A percentile compares a stretch with the other conserved stretches of the same genome.
phyloP scores from a whole-genome alignment of 2,113 vertebrate genomes.

The Cichladusa arquata region DNA sequence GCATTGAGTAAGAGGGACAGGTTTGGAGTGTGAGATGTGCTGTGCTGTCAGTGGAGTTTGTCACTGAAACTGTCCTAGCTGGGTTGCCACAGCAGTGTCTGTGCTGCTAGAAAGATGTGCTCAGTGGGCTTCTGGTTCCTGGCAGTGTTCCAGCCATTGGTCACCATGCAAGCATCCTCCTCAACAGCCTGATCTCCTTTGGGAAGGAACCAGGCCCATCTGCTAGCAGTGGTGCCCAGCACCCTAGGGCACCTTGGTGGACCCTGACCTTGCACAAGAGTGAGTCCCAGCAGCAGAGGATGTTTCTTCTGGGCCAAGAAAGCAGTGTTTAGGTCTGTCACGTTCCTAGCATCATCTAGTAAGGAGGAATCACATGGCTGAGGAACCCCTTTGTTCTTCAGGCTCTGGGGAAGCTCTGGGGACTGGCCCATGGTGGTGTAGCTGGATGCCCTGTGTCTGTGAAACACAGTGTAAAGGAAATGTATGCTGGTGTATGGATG shows the following conservation, averaged over 20 bases:
- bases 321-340: background rate
- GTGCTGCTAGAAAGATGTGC: rapidly evolving
- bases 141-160: background rate
- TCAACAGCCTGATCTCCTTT: background rate
- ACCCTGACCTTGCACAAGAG: rapidly evolving
- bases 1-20: background rate
- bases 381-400: background rate
- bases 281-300: background rate
- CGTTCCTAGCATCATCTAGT: rapidly evolving
- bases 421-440: rapidly evolving
- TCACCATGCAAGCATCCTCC: rapidly evolving
- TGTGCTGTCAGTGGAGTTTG: background rate
- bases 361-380: rapidly evolving
- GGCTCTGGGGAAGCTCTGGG: background rate
- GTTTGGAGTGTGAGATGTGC: background rate
- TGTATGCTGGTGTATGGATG: background rate
- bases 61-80: background rate
- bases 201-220: background rate
- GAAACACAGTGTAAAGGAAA: rapidly evolving
- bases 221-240: background rate
- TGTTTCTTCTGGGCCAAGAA: background rate
- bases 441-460: background rate
- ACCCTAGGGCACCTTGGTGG: background rate
- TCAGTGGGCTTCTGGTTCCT: background rate
- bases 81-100: rapidly evolving